Conservation (phyloP, 2,888 invertebrate species). For the Microctonus aethiopoides region DNA sequence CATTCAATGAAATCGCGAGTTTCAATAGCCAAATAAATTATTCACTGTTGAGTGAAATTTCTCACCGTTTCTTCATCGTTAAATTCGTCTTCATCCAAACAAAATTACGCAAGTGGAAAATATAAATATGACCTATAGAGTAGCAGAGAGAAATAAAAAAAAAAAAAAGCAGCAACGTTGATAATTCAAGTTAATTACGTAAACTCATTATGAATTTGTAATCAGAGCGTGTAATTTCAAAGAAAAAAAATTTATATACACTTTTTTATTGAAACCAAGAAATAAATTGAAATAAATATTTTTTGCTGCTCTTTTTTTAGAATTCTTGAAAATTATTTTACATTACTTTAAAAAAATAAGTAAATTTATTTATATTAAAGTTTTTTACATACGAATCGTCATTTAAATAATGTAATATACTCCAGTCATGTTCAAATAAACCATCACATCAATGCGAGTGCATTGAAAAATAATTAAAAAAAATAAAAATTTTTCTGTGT, state of each 20-base stretch:
- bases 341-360: too few species aligned
- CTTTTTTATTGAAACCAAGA: not conserved
- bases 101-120: not conserved
- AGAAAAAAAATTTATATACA: not conserved
- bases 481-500: too few species aligned
- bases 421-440: too few species aligned
- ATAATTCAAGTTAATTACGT: not conserved
- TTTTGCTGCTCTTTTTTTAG: too few species aligned
- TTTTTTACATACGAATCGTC: too few species aligned
- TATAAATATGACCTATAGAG: not conserved
- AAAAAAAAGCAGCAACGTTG: not conserved
- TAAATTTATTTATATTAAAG: too few species aligned
- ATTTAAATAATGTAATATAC: too few species aligned
- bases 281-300: not conserved
- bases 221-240: not conserved
- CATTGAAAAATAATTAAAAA: too few species aligned
- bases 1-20: not conserved
- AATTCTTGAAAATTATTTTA: too few species aligned
- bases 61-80: not conserved
- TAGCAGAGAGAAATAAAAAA: too few species aligned
- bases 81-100: not conserved
- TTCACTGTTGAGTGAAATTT: not conserved
- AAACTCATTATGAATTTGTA: conserved; percentile 17
- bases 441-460: too few species aligned
- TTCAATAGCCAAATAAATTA: not conserved